Base-by-base conservation (phyloP, 1,140 invertebrate genomes). In the Charaxes varanes region DNA sequence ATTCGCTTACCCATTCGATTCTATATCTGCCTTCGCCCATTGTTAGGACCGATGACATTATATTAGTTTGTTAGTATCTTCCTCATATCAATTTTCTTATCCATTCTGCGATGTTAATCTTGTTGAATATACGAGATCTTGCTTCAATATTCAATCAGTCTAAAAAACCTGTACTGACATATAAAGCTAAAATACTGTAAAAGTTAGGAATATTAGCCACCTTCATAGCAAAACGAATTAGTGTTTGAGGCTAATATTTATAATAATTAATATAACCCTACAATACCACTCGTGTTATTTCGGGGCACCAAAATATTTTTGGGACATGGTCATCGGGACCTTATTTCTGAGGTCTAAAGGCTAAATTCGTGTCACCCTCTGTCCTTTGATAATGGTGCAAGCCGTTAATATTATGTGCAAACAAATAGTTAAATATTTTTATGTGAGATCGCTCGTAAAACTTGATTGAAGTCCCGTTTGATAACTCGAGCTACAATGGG, bases 401-500 rank as follows among this genome's bases (percentile, higher is more conserved):
- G 56, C 59, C 63, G 66, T 80, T 82, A 82, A 82, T 80, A 78
- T 69, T 53, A 67, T 49, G 50, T 58, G 58, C 73, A 82, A 82
- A 82, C 73, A 82, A 68, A 74, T 45, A 70, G 66, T 82, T 80
- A 82, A 82, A 78, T 71, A 82, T 78, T 78, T 82, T 80, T 78
- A 80, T 66, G 69, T 41, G 55, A 56, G 51, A 72, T 74, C 44
- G 60, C 50, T 82, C 78, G 74, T 82, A 82, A 82, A 82, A 72
- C 40, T 67, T 78, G 78, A 82, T 82, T 80, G 76, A 78, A 72
- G 61, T 43, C 60, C 34, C 47, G 53, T 65, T 76, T 74, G 63
- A 72, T 79, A 59, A 43, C 47, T 52, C n/a, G 5, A 4, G 26
- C 32, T 43, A 68, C 68, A 76, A 73, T 62, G 48, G 51, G 42